These are phyloP conservation scores for Toxotes jaculatrix DNA, from an alignment of 2,113 vertebrate species.

Conservation along the genomic window DNA sequence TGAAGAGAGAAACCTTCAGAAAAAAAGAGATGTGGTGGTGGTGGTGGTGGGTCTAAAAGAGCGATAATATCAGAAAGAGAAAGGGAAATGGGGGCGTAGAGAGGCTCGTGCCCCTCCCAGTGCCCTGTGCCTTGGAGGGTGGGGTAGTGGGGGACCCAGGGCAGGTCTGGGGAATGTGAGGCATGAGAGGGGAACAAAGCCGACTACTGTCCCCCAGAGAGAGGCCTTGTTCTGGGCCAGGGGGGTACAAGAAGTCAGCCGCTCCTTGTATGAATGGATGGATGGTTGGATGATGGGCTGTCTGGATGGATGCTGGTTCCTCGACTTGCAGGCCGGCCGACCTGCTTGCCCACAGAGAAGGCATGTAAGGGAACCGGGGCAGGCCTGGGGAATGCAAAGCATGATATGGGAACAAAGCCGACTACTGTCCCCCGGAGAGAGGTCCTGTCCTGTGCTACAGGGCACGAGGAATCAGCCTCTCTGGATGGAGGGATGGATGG, in stretches of 20 bases:
- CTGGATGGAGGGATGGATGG: slow-evolving; percentile 46
- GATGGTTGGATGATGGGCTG: slow-evolving; percentile 52
- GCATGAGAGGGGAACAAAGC: slow-evolving; percentile 83
- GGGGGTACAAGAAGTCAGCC: slow-evolving; percentile 75
- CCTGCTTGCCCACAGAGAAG: slow-evolving; percentile 66
- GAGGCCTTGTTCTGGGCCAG: slow-evolving; percentile 77
- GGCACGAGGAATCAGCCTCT: slow-evolving; percentile 66
- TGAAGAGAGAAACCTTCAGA: slow-evolving; percentile 34
- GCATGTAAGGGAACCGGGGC: slow-evolving; percentile 70
- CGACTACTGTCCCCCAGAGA: slow-evolving; percentile 84
- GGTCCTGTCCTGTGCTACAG: slow-evolving; percentile 70
- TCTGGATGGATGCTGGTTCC: slow-evolving; percentile 66
- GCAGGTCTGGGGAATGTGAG: slow-evolving; percentile 82
- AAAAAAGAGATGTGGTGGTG: slow-evolving; percentile 16
- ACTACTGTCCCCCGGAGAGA: slow-evolving; percentile 81
- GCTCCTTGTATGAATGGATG: slow-evolving; percentile 70
- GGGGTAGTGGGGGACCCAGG: slow-evolving; percentile 60
- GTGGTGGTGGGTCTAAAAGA: slow-evolving; percentile 39
- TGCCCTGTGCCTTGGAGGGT: slow-evolving; percentile 75
- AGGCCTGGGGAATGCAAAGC: slow-evolving; percentile 82
- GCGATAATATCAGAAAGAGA: slow-evolving; percentile 65
- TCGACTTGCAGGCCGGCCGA: slow-evolving; percentile 44
- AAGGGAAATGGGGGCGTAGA: slow-evolving; percentile 58
- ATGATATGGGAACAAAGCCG: slow-evolving; percentile 82
- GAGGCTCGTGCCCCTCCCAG: slow-evolving; percentile 63